These are phyloP conservation scores for Nomada ferruginata DNA, from an alignment of 2,888 invertebrate genomes.

Conservation along the genomic window DNA sequence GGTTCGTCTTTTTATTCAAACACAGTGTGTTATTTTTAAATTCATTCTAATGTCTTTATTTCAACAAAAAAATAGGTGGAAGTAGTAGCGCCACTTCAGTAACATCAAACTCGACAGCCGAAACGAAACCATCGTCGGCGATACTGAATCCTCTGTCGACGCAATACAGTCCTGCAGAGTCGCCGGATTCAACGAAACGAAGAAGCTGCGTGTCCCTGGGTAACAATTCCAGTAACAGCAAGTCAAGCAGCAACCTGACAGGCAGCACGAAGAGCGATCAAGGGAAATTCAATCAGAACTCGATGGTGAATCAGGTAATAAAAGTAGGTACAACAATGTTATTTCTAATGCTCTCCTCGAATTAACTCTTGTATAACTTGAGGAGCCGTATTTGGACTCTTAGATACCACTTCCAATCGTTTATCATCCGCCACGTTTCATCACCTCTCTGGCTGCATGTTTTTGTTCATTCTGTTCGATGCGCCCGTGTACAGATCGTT, in stretches of 20 bases:
- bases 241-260: slow-evolving; percentile 92
- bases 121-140: slow-evolving; percentile 87
- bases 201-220: slow-evolving; percentile 86
- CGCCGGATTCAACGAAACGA: slow-evolving; percentile 85
- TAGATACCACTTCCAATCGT: slow-evolving; percentile 62
- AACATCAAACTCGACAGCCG: slow-evolving; percentile 86
- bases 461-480: slow-evolving; percentile 40
- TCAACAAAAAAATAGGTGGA: slow-evolving; percentile 74
- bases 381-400: slow-evolving; percentile 28
- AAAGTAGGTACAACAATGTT: slow-evolving; percentile 63
- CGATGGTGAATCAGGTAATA: slow-evolving; percentile 81
- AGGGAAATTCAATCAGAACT: slow-evolving; percentile 83
- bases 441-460: slow-evolving; percentile 47
- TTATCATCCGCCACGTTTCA: slow-evolving; percentile 43
- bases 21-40: not conserved
- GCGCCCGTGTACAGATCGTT: slow-evolving; percentile 59
- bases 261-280: slow-evolving; percentile 88
- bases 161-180: slow-evolving; percentile 84
- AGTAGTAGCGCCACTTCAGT: slow-evolving; percentile 84
- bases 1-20: slow-evolving; percentile 68
- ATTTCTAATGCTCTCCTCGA: slow-evolving; percentile 40
- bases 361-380: slow-evolving; percentile 54
- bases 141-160: slow-evolving; percentile 85
- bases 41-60: not conserved
- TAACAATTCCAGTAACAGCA: slow-evolving; percentile 91